Base-by-base conservation (phyloP, 2,888 invertebrate species). In the Drosophila phalerata region DNA sequence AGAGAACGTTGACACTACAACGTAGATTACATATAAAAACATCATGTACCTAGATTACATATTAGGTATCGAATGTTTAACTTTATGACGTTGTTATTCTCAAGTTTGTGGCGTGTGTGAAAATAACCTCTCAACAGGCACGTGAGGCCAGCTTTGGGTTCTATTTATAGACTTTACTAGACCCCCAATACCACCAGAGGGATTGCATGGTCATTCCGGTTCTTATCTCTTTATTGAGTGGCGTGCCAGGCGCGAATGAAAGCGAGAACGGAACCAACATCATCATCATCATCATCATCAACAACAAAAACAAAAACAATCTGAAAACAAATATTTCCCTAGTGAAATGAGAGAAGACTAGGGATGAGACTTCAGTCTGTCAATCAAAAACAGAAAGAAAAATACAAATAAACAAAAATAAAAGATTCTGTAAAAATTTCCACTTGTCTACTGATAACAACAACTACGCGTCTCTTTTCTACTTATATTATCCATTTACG, bases 401-500 rank as follows among this genome's bases (percentile, higher is more conserved):
- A 28, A n/a, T n/a, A n/a, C n/a, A n/a, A 9, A 25, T 15, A 11
- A 34, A 43, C 17, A 37, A 13, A 13, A n/a, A n/a, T 13, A 37
- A 37, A 37, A 5, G 37, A 57, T 63, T 56, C 30, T 63, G 76
- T 68, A 76, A 55, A 69, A 64, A 51, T 77, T 77, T 77, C 66
- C 73, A 69, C 69, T 73, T 61, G 34, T 25, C 43, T 13, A 52
- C 61, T 73, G 66, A 77, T 73, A 77, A 77, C 25, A 38, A n/a
- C 6, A 37, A 48, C 25, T 49, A 19, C 34, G 19, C 34, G 38
- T 17, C 34, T 49, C 17, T 42, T 25, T 28, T 10, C 9, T n/a
- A 49, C 28, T 53, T 38, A 3, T 17, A 52, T 48, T 57, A 60
- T 64, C 40, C 56, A 57, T 51, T 52, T 15, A 45, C 37, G 22